Evolutionary conservation across 2,797 vertebrate genomes (phyloP), one percentile per base, ranked within the genome.

Genomic region (Rhyacichthys aspro): DNA sequence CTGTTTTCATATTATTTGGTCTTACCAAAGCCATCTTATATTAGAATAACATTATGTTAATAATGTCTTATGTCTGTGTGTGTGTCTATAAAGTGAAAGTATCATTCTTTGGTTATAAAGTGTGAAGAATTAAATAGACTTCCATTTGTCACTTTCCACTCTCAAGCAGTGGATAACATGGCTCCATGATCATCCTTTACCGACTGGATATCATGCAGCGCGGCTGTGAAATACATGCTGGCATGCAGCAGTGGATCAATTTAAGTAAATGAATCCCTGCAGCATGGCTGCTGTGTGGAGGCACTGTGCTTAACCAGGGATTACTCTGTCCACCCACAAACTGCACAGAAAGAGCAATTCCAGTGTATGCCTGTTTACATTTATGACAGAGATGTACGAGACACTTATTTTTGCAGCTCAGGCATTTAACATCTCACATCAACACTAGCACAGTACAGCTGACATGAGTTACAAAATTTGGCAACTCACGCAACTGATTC

Each of bases 191-290:
- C 77, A 73, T 76, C 69, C 68, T 77, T 58, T 55, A 56, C 14
- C 28, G 23, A 66, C 61, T n/a, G n/a, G 70, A 62, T 67, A 60
- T 55, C 58, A 1, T 56, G 61, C 78, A 19, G 63, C 7, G 58
- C 52, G 33, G 47, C 82, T 76, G 79, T 81, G 75, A 81, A 79
- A 81, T 61, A 59, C 73, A 78, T 55, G 79, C 59, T 14, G 81
- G 70, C 70, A 75, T 75, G 78, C 79, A 76, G 80, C 68, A 74
- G 64, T 38, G 72, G 65, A 82, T 83, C 79, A 69, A 60, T 86
- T 81, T 64, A 47, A 75, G 59, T 71, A 77, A 81, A 80, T 74
- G 71, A 80, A 80, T 82, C 79, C 76, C 76, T 77, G 79, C 68
- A 84, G 84, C 74, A 68, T 59, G 57, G 63, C 33, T 23, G 46